phyloP scores from a whole-genome alignment of 2,113 vertebrate genomes.

The Orthochromis malagaraziensis region DNA sequence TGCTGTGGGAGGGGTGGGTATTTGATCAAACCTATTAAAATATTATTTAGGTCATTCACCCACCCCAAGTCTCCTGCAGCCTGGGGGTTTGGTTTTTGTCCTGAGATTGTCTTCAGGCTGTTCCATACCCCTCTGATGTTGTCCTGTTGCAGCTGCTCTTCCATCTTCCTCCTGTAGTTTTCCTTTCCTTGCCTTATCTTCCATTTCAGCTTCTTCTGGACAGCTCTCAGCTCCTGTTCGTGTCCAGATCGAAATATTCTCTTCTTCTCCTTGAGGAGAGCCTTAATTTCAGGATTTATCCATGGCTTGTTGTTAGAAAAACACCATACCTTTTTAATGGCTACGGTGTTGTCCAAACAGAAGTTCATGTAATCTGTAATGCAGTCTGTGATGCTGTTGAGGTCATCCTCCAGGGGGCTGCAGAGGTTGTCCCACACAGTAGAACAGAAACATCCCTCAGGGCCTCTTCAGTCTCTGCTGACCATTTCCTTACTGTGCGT shows the following conservation, averaged over 20 bases:
- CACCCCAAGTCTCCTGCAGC: no score
- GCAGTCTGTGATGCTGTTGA: not conserved
- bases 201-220: not conserved
- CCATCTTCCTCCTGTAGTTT: not conserved
- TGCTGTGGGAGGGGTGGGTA: no score
- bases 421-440: not conserved
- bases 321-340: accelerated
- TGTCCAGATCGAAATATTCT: not conserved
- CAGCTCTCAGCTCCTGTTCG: not conserved
- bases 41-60: no score
- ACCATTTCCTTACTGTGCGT: accelerated
- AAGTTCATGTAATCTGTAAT: not conserved
- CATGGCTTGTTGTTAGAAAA: not conserved
- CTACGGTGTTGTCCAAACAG: accelerated
- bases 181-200: not conserved
- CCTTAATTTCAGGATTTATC: not conserved
- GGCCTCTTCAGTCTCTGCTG: not conserved
- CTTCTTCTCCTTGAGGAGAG: not conserved
- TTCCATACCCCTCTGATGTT: not conserved
- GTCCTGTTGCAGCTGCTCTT: not conserved
- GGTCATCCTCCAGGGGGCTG: not conserved
- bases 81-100: not conserved
- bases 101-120: not conserved
- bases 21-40: no score
- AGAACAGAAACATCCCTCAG: accelerated